Evolutionary conservation across 2,113 vertebrate species (phyloP), one percentile per base, ranked within the genome.

Genomic region (Pygoscelis adeliae): DNA sequence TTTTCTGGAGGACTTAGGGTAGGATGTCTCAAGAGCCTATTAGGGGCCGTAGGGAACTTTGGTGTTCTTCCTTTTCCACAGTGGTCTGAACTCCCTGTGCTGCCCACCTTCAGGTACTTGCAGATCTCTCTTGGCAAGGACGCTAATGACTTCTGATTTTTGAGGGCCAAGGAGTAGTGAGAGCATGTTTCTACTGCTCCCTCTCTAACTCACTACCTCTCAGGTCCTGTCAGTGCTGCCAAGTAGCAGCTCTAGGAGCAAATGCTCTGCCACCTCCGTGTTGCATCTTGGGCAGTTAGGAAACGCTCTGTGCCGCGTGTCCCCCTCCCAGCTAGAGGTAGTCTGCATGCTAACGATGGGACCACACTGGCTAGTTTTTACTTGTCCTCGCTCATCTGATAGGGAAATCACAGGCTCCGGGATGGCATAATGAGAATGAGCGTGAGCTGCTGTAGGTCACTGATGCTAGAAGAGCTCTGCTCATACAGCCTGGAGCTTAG

Each of bases 301-400:
- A 58, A 50, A 36, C 0, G 2, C 66, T 85, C 42, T 14, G 12
- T 65, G 50, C 32, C 15, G 0, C 7, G 9, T 23, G 32, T 50
- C 36, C 50, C 38, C 20, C 25, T 22, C n/a, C 30, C 29, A 56
- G 29, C 34, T 25, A 10, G 44, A 61, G 46, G 38, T 7, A 42
- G 40, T 15, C 44, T 46, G 15, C 27, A 6, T 46, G 38, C 71
- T 23, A 34, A 36, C 6, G 2, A 15, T 58, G 73, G 52, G 34
- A 25, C 46, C 34, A 1, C 21, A 1, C 36, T 32, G 65, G 11
- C 30, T 49, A 7, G 46, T 80, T 80, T 66, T 80, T 23, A 16
- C 23, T 53, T 67, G 19, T 66, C 29, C 20, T 17, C 59, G 5
- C 29, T 47, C 14, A 16, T 27, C 6, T 9, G 17, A 36, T 23